These are phyloP conservation scores for Leptinotarsa tumamoca DNA, from an alignment of 2,888 invertebrate genomes.

Conservation along the genomic window DNA sequence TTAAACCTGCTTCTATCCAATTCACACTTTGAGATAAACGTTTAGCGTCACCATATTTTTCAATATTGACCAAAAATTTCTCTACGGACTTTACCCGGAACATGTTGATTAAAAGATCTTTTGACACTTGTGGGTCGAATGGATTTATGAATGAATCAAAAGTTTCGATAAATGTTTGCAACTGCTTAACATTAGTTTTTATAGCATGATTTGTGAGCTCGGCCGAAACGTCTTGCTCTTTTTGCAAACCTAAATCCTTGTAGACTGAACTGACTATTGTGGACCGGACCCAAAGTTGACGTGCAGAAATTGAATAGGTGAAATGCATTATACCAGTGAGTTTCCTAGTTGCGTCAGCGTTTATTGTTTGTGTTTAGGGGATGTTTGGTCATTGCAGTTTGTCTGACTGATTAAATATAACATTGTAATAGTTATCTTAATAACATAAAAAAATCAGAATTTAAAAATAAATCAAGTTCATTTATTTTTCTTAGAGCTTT, in stretches of 20 bases:
- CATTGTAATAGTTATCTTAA: too few relatives aligned
- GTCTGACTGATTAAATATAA: too few relatives aligned
- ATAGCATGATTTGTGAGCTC: constrained; percentile 40
- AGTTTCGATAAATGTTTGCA: constrained; percentile 32
- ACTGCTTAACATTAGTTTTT: too few relatives aligned
- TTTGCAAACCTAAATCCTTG: constrained; percentile 45
- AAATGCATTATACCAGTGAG: constrained; percentile 34
- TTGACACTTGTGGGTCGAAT: constrained; percentile 42
- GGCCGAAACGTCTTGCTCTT: constrained; percentile 50
- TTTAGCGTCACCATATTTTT: too few relatives aligned
- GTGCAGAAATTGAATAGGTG: constrained; percentile 21
- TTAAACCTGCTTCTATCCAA: too few relatives aligned
- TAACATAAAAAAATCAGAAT: too few relatives aligned
- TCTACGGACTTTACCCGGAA: constrained; percentile 44
- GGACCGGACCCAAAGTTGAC: constrained; percentile 51
- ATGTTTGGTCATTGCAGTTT: too few relatives aligned
- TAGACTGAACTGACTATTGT: constrained; percentile 50
- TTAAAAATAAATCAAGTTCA: too few relatives aligned
- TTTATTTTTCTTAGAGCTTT: too few relatives aligned
- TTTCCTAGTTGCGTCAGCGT: not conserved
- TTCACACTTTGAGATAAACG: too few relatives aligned
- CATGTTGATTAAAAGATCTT: constrained; percentile 40
- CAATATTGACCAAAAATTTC: too few relatives aligned
- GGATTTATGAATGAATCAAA: constrained; percentile 48
- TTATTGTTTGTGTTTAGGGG: too few relatives aligned